A percentile compares a stretch with the other conserved stretches of the same genome.
These are phyloP conservation scores for Discoglossus pictus DNA, from an alignment of 2,797 vertebrate genomes.

Conservation along the genomic window DNA sequence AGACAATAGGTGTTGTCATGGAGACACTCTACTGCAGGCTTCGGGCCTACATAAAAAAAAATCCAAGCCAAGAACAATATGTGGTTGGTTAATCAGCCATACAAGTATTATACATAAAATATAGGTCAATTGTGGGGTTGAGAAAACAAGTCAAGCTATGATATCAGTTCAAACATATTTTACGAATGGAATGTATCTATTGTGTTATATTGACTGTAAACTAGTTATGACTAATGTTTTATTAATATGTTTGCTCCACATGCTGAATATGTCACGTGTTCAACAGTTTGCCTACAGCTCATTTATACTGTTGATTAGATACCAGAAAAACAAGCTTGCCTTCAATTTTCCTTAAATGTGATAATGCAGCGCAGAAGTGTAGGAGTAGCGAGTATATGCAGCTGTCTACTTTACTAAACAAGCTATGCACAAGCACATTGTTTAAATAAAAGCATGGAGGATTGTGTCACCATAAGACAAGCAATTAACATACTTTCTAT, in stretches of 20 bases:
- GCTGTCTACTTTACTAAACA: conserved; percentile 10
- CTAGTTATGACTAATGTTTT: conserved; percentile 23
- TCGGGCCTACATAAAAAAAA: too few relatives aligned
- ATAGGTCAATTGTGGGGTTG: too few relatives aligned
- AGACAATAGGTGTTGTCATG: too few relatives aligned
- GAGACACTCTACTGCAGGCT: too few relatives aligned
- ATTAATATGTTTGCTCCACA: conserved; percentile 1
- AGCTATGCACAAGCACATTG: not conserved
- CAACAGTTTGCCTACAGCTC: not conserved
- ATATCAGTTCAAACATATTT: not conserved
- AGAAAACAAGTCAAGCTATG: not conserved
- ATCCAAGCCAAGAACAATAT: too few relatives aligned
- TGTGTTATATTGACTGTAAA: not conserved
- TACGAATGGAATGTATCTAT: not conserved
- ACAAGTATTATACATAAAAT: too few relatives aligned
- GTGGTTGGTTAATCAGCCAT: too few relatives aligned
- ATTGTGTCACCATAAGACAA: not conserved
- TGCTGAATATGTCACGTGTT: conserved; percentile 22
- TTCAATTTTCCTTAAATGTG: conserved; percentile 13
- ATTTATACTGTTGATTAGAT: conserved; percentile 23
- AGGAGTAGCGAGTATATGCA: conserved; percentile 26
- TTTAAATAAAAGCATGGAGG: not conserved
- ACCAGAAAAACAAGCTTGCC: conserved; percentile 42
- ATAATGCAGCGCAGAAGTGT: conserved; percentile 27
- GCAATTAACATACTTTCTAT: conserved; percentile 10